Evolutionary conservation across 64 coral and sea anemone species (phyloP), one percentile per base, ranked within the genome.

Genomic region (Acropora tenuis): DNA sequence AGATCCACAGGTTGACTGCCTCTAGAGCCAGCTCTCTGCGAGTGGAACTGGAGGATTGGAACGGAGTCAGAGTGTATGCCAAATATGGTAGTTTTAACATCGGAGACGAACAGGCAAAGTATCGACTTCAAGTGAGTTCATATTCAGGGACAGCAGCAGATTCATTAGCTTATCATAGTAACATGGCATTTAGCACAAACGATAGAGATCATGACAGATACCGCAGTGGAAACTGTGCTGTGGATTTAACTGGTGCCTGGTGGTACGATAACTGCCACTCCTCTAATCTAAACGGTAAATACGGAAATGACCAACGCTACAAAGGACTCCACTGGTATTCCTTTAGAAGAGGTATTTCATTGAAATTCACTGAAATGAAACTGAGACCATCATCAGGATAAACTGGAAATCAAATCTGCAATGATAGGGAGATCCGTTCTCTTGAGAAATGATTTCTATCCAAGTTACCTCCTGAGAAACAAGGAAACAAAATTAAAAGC

Each of bases 111-210:
- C 57, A 48, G 30, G 82, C 81, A 44, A 69, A 86, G 8, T 92
- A 92, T 78, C 69, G 50, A 43, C 90, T 92, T 46, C 76, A 48
- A 12, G 79, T 94, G 46, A 55, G 86, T 48, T 82, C 86, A 77
- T 94, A 94, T 76, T 94, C 87, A 9, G 74, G 93, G n/a, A 94
- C 88, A 46, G 93, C 92, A 3, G 88, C 88, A 47, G n/a, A 94
- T 53, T 94, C 93, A 7, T 52, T 94, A 44, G 16, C 60, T 68
- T 69, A 78, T 17, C 93, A 94, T 78, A 86, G 86, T 61, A 84
- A 67, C n/a, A 94, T 86, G 88, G 76, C 67, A 58, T 94, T 94
- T 44, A 94, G 71, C 1, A 94, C 93, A 6, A 94, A 61, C 46
- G 93, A 94, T 42, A 82, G 58, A 45, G 93, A 94, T 65, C 90